phyloP scores from a whole-genome alignment of 2,113 vertebrate species.

The Tricholaema leucomelas region DNA sequence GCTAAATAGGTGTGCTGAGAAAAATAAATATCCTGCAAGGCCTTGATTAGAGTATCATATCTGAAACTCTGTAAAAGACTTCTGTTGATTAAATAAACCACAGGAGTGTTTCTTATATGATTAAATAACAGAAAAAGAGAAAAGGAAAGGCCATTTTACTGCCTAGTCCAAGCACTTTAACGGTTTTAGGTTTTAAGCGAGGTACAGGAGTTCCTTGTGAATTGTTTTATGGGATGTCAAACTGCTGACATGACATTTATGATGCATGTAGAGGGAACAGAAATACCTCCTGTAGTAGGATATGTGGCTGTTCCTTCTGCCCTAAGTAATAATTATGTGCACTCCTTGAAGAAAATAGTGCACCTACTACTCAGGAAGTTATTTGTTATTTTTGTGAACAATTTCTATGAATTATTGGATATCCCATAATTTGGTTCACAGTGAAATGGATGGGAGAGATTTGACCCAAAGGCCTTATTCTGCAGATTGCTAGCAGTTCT shows the following conservation, averaged over 20 bases:
- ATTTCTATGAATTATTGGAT: neutral
- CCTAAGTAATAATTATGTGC: neutral
- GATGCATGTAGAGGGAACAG: neutral
- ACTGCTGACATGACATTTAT: neutral
- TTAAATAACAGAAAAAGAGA: constrained; percentile 10
- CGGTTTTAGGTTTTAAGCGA: neutral
- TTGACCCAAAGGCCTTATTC: neutral
- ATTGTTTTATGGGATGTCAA: neutral
- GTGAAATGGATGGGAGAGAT: neutral
- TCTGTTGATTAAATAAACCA: neutral
- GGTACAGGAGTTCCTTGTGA: neutral
- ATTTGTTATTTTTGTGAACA: neutral
- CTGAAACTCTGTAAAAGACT: neutral
- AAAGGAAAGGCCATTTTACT: neutral
- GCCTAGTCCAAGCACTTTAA: neutral
- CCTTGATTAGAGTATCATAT: neutral
- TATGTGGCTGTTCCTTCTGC: neutral
- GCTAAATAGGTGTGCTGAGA: neutral
- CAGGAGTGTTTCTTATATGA: neutral
- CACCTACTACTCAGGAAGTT: neutral
- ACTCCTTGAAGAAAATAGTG: neutral
- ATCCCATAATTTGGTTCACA: neutral
- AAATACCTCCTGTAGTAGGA: neutral
- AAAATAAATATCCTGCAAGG: neutral
- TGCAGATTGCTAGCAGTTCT: neutral